A percentile compares a stretch with the other conserved stretches of the same genome.
Conservation (phyloP, 64 coral and sea anemone genomes). For the Dendronephthya gigantea region DNA sequence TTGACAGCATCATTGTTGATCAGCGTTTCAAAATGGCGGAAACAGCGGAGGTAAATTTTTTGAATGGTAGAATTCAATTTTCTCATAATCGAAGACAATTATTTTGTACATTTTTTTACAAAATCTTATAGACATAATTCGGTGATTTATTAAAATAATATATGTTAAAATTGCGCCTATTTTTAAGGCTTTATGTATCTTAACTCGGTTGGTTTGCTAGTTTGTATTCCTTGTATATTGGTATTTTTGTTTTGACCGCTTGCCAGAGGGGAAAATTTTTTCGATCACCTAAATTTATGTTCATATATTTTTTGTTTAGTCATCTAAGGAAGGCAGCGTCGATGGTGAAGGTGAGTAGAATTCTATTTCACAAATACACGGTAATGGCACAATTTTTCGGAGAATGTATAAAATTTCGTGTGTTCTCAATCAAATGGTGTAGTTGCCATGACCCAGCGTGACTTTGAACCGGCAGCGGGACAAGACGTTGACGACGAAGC, state of each 20-base stretch:
- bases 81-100: neutral
- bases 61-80: neutral
- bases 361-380: neutral
- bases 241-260: constrained; percentile 15
- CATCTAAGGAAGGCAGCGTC: neutral
- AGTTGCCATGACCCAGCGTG: constrained; percentile 69
- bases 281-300: neutral
- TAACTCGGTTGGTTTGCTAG: neutral
- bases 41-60: constrained; percentile 1
- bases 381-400: neutral
- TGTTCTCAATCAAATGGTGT: neutral
- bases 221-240: neutral
- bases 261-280: neutral
- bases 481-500: constrained; percentile 96
- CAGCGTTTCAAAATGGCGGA: constrained; percentile 19
- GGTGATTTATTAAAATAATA: neutral
- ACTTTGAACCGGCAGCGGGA: constrained; percentile 84
- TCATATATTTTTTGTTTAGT: neutral
- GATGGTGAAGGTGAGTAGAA: neutral
- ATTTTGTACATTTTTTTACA: constrained; percentile 1
- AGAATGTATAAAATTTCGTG: neutral
- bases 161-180: neutral
- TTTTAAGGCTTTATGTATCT: neutral
- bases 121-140: neutral
- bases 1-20: neutral